These are phyloP conservation scores for Leptinotarsa peninsularis DNA, from an alignment of 2,888 invertebrate genomes.

Conservation along the genomic window DNA sequence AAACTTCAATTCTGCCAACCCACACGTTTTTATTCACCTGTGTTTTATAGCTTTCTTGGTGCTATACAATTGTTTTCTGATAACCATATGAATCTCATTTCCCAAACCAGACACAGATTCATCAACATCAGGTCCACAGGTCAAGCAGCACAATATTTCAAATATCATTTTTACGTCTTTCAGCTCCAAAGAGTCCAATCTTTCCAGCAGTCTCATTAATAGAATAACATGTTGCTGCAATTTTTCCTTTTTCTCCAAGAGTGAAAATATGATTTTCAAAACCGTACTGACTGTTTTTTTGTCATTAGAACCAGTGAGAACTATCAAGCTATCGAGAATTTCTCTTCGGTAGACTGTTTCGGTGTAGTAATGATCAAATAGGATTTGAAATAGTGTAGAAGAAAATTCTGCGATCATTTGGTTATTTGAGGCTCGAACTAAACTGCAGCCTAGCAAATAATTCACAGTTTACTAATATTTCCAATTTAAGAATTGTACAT, in stretches of 20 bases:
- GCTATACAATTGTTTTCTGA: conserved; percentile 85
- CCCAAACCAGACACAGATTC: conserved; percentile 71
- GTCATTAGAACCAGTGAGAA: conserved; percentile 56
- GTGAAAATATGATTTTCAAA: conserved; percentile 54
- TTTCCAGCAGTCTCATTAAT: conserved; percentile 78
- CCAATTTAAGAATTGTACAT: too few species aligned
- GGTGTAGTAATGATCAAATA: conserved; percentile 62
- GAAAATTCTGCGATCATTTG: conserved; percentile 71
- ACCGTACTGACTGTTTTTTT: conserved; percentile 52
- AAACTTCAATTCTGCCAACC: background rate
- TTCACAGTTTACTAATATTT: too few species aligned
- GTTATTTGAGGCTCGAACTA: conserved; percentile 68
- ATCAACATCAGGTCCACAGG: conserved; percentile 69
- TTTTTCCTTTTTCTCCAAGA: conserved; percentile 62
- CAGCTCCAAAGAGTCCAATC: conserved; percentile 79
- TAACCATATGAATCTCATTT: conserved; percentile 86
- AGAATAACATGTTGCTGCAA: conserved; percentile 72
- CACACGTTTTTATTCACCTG: conserved; percentile 52
- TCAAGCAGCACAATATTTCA: conserved; percentile 81
- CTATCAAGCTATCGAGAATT: conserved; percentile 58
- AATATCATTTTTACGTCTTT: conserved; percentile 81
- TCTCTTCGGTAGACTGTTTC: conserved; percentile 56
- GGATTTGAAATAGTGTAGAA: conserved; percentile 70
- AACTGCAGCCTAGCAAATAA: conserved; percentile 64
- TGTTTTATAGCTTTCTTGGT: conserved; percentile 73